Base-by-base conservation (phyloP, 2,113 vertebrate species). In the Microtus oregoni region DNA sequence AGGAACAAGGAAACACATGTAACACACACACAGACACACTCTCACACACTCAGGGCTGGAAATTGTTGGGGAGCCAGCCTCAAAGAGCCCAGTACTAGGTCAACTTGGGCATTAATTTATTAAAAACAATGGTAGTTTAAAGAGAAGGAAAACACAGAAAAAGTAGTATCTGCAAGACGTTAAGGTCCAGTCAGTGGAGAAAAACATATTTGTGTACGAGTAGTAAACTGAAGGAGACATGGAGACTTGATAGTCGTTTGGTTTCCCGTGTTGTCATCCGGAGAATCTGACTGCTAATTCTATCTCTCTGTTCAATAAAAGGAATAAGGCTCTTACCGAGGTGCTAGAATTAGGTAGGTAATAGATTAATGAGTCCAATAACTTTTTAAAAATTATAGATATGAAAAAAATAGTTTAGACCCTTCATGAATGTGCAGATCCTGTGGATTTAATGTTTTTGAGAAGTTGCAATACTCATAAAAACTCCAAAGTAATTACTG, bases 301-400 rank as follows among this genome's bases (percentile, higher is more conserved):
- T 92, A 52, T 94, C 92, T 96, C 47, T 88, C 50, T 96, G 70
- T 86, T 83, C 55, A 87, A 26, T 93, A 87, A 96, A 82, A 92
- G 68, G 52, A 94, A 91, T 91, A 94, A 68, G 70, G 22, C 58
- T 94, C 32, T 78, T 95, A 58, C 82, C 55, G 79, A 88, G 35
- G 78, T 94, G 79, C 61, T 93, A 87, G 85, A 70, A 83, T 92
- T 92, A 92, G 92, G 26, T 93, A 93, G 82, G 78, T 73, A 81
- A 91, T 91, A 95, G 72, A 67, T 86, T 15, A 90, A 87, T 86
- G 89, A n/a, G 83, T 44, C 20, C 72, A 82, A 35, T 50, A 58
- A n/a, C 75, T 55, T 52, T 79, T 92, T 86, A 86, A 97, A 96
- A 95, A 65, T 89, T 97, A 13, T 82, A 44, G 93, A 86, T 38